Base-by-base conservation (phyloP, 2,797 vertebrate genomes). In the Poecilia picta region DNA sequence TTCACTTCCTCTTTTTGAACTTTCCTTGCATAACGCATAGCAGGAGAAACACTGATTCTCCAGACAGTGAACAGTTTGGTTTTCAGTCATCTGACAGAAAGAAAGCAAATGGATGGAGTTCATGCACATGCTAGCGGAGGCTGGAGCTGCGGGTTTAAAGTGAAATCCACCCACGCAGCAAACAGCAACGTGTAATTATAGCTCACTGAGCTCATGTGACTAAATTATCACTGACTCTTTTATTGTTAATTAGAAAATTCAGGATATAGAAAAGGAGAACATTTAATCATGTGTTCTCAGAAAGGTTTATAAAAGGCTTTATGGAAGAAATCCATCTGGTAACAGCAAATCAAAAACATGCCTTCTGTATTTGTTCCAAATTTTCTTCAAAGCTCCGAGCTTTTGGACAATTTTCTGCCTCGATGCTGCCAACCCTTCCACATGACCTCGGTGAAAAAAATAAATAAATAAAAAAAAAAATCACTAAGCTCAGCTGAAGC, bases 1-100 rank as follows among this genome's bases (percentile, higher is more conserved):
- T 45, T 68, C 74, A 72, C 87, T 95, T 95, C 95, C 93, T 92
- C 91, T 93, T 68, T 96, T 87, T 85, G 13, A 72, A 81, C 77
- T 85, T 62, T 79, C 33, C 70, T 86, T 84, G 53, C 73, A 53
- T 73, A 75, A 84, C 71, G 2, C 33, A 20, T 57, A 73, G 81
- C 23, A 57, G 53, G 43, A 79, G 73, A 68, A 71, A 45, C 8
- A 18, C 53, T 28, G 59, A 77, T 79, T 82, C n/a, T 82, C 72
- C 68, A 68, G 71, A 84, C 46, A 55, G 13, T 33, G 55, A 74
- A 75, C 75, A 23, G 8, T 31, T 0, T 45, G 39, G 62, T 81
- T 89, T 87, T 81, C 77, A 73, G 89, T 92, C 93, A 87, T 81
- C 82, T 90, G 92, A 93, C 90, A 15, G 55, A 84, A 83, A 87